Evolutionary conservation across 2,888 invertebrate species (phyloP), one percentile per base, ranked within the genome.

Genomic region (Diachrysia chrysitis): DNA sequence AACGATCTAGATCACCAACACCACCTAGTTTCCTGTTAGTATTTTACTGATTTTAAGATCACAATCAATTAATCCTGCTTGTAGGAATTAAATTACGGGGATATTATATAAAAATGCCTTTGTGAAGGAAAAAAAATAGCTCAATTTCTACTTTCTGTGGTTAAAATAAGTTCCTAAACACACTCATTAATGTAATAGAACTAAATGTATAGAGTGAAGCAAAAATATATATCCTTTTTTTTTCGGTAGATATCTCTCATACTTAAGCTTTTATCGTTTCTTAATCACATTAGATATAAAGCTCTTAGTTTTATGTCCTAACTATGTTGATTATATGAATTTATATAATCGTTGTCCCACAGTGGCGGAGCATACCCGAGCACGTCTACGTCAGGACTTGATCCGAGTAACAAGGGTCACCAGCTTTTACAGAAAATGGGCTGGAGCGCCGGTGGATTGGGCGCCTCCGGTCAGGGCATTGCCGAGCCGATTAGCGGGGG

Each of bases 351-450:
- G 16, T 53, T 16, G 7, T 32, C 21, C 17, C 21, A n/a, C 46
- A 74, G 67, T 63, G 74, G 92, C n/a, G 90, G 88, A 25, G 78
- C 89, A 69, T 79, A 80, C 83, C 90, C 91, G 4, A 92, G 91
- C 82, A 68, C 95, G 85, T 91, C 95, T 12, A 77, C 81, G 0
- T 96, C 97, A 79, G 97, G 97, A 75, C 94, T 98, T 69, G 98
- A 99, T 87, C 96, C 98, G 67, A 97, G 97, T 72, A 99, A 99
- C 93, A 99, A 99, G 90, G 99, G 99, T 0, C 99, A 99, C 93
- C 99, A 99, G 94, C 96, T 99, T 95, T 96, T 99, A 71, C 98
- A 97, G 92, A 99, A 99, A 95, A 99, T 99, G 99, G 99, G 99
- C 3, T 99, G 99, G 99, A 97, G 98, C 71, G 97, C 98, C 60